A percentile compares a stretch with the other conserved stretches of the same genome.
Conservation (phyloP, 2,113 vertebrate genomes). For the Prolemur simus region DNA sequence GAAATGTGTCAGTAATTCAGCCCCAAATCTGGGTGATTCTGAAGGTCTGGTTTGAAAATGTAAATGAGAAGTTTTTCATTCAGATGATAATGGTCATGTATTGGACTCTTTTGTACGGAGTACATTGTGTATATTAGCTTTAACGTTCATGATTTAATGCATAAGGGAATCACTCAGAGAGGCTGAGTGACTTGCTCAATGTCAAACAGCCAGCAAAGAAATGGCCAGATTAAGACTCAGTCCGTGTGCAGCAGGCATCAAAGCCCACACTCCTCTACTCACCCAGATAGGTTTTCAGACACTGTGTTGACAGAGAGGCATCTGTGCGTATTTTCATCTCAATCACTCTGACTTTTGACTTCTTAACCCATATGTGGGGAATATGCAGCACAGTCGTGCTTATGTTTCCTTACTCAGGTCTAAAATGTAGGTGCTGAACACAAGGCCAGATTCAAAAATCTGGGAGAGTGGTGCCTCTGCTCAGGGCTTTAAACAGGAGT, state of each 20-base stretch:
- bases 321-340: not conserved
- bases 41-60: not conserved
- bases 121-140: not conserved
- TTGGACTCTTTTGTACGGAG: not conserved
- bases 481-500: not conserved
- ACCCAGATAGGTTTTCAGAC: not conserved
- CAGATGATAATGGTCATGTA: not conserved
- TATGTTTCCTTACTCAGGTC: not conserved
- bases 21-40: not conserved
- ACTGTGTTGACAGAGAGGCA: not conserved
- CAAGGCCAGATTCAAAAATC: not conserved
- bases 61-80: not conserved
- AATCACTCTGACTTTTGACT: not conserved
- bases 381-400: not conserved
- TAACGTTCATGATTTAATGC: not conserved
- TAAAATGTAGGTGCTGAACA: not conserved
- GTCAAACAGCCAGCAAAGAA: not conserved
- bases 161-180: not conserved
- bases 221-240: not conserved
- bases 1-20: not conserved
- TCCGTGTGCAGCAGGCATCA: not conserved
- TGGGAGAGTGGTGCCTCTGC: not conserved
- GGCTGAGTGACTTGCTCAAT: not conserved
- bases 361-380: not conserved
- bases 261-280: not conserved